phyloP scores from a whole-genome alignment of 2,113 vertebrate species.

The Neofelis nebulosa region DNA sequence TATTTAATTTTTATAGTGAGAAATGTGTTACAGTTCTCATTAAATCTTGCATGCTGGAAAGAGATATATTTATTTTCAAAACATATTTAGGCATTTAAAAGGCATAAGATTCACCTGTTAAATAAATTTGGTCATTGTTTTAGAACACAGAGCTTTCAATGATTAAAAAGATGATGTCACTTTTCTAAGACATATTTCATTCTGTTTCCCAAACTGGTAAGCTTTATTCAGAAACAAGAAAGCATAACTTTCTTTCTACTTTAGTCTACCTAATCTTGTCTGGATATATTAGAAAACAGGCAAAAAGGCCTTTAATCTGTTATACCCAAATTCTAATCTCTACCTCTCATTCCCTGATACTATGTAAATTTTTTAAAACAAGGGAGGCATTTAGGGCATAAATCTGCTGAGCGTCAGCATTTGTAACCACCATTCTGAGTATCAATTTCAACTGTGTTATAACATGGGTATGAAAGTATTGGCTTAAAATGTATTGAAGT shows the following conservation, averaged over 20 bases:
- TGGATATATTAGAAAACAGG: background rate
- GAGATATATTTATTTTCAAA: background rate
- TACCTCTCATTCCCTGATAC: background rate
- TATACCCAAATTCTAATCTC: background rate
- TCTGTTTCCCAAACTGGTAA: constrained; percentile 1
- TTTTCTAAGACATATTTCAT: background rate
- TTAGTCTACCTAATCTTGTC: background rate
- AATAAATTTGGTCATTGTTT: background rate
- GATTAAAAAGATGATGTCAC: background rate
- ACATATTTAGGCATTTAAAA: background rate
- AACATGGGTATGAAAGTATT: background rate
- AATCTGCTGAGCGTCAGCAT: background rate
- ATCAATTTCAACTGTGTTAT: background rate
- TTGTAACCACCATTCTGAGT: background rate
- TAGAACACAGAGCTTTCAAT: background rate
- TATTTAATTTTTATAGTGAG: background rate
- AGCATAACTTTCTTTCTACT: background rate
- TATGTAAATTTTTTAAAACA: background rate
- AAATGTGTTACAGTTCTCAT: background rate
- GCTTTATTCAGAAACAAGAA: background rate
- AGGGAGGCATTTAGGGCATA: background rate
- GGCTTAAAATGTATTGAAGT: background rate
- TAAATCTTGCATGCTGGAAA: background rate
- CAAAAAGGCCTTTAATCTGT: background rate
- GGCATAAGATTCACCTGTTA: background rate